Conservation (phyloP, 1,140 invertebrate species). For the Drosophila nebulosa region DNA sequence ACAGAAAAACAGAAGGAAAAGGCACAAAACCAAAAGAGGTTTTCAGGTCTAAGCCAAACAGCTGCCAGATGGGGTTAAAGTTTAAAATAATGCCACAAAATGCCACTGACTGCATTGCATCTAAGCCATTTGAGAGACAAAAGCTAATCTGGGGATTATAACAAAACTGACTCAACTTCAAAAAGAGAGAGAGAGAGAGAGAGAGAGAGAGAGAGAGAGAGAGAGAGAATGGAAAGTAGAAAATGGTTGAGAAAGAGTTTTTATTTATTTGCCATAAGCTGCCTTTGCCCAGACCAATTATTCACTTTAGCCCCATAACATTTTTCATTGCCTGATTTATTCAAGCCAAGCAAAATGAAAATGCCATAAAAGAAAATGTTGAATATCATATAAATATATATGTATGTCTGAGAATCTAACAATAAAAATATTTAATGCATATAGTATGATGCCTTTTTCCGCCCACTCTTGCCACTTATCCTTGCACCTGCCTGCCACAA, state of each 20-base stretch:
- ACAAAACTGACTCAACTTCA: background rate
- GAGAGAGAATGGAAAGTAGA: no score
- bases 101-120: background rate
- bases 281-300: constrained; percentile 6
- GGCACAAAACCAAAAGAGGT: background rate
- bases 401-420: constrained; percentile 41
- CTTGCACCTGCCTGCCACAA: background rate
- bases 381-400: no score
- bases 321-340: constrained; percentile 51
- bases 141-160: background rate
- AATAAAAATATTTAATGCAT: constrained; percentile 78
- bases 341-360: constrained; percentile 41
- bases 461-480: background rate
- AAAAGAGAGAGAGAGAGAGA: background rate
- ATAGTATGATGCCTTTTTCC: constrained; percentile 23
- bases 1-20: background rate
- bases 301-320: constrained; percentile 7
- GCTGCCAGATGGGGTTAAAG: background rate
- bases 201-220: background rate
- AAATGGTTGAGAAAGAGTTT: no score
- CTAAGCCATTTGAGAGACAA: background rate
- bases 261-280: constrained; percentile 9
- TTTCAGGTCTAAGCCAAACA: background rate
- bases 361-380: constrained; percentile 59
- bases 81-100: background rate